A percentile compares a stretch with the other conserved stretches of the same genome.
These are phyloP conservation scores for Pampus argenteus DNA, from an alignment of 2,797 vertebrate species.

Conservation along the genomic window DNA sequence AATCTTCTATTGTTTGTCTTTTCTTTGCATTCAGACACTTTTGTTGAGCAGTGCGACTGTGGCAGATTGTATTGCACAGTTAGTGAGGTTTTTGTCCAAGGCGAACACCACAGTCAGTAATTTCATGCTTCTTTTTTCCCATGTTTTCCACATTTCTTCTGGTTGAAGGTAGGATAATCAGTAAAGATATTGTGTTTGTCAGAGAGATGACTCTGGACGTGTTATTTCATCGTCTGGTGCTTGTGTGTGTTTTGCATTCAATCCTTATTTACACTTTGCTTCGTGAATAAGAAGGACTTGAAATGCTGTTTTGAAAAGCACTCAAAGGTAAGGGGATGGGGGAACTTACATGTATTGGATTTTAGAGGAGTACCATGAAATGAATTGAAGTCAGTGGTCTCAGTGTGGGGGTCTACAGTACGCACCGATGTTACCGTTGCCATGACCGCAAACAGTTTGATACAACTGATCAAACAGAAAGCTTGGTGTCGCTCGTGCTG, in stretches of 20 bases:
- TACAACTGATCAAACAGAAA: slow-evolving; percentile 14
- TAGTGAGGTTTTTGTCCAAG: slow-evolving; percentile 1
- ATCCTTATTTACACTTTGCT: slow-evolving; percentile 27
- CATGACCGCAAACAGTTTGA: slow-evolving; percentile 33
- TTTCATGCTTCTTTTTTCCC: neutral
- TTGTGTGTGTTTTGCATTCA: slow-evolving; percentile 5
- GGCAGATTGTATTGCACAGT: neutral
- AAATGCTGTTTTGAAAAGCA: slow-evolving; percentile 31
- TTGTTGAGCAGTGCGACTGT: neutral
- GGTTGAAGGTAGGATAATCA: slow-evolving; percentile 23
- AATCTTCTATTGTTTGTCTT: neutral
- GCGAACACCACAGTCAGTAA: neutral
- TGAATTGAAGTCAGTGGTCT: slow-evolving; percentile 32
- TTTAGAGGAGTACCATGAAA: slow-evolving; percentile 27
- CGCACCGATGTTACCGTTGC: slow-evolving; percentile 10
- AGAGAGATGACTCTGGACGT: slow-evolving; percentile 8
- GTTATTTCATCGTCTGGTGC: neutral
- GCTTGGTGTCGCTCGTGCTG: no score
- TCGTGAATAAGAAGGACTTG: slow-evolving; percentile 24
- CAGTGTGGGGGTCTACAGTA: slow-evolving; percentile 36
- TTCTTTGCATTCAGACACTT: neutral
- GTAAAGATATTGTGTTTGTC: neutral
- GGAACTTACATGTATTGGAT: slow-evolving; percentile 38
- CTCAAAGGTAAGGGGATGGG: slow-evolving; percentile 11
- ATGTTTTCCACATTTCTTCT: neutral